A percentile compares a stretch with the other conserved stretches of the same genome.
Conservation (phyloP, 2,113 vertebrate genomes). For the Cottus gobio region DNA sequence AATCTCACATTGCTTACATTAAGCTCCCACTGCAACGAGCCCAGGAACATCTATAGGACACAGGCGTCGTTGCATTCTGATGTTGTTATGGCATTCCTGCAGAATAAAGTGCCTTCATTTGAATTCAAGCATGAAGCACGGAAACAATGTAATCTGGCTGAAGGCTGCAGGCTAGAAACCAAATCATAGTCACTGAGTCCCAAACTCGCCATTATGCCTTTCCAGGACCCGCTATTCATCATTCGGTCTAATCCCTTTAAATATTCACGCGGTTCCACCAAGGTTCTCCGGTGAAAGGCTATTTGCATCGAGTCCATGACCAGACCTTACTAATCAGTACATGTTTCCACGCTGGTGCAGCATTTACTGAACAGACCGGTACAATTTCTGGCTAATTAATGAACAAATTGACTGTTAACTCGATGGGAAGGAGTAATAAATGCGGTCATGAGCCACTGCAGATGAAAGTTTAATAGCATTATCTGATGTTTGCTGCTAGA, state of each 20-base stretch:
- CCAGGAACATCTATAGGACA: slow-evolving; percentile 9
- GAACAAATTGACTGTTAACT: slow-evolving; percentile 64
- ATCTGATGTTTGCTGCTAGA: slow-evolving; percentile 38
- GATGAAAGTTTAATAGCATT: slow-evolving; percentile 23
- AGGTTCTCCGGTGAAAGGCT: slow-evolving; percentile 53
- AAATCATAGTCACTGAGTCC: slow-evolving; percentile 67
- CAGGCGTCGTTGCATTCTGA: slow-evolving; percentile 18
- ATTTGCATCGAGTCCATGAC: slow-evolving; percentile 67
- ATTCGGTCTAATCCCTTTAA: slow-evolving; percentile 68
- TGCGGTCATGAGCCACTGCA: slow-evolving; percentile 32
- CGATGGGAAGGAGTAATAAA: slow-evolving; percentile 36
- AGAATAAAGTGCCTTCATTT: slow-evolving; percentile 53
- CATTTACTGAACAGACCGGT: slow-evolving; percentile 54
- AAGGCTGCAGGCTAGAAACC: slow-evolving; percentile 52
- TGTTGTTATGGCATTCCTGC: slow-evolving; percentile 37
- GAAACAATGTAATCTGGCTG: slow-evolving; percentile 54
- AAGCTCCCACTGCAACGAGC: slow-evolving; percentile 19
- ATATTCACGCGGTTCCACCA: slow-evolving; percentile 72
- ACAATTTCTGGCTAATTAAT: slow-evolving; percentile 70
- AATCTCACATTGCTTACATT: slow-evolving; percentile 34
- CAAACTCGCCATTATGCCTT: slow-evolving; percentile 60
- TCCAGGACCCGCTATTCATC: slow-evolving; percentile 64
- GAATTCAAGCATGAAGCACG: slow-evolving; percentile 42
- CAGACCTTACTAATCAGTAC: slow-evolving; percentile 65
- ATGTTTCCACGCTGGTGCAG: slow-evolving; percentile 41